phyloP scores from a whole-genome alignment of 2,797 vertebrate species.

The Apogon talboti region DNA sequence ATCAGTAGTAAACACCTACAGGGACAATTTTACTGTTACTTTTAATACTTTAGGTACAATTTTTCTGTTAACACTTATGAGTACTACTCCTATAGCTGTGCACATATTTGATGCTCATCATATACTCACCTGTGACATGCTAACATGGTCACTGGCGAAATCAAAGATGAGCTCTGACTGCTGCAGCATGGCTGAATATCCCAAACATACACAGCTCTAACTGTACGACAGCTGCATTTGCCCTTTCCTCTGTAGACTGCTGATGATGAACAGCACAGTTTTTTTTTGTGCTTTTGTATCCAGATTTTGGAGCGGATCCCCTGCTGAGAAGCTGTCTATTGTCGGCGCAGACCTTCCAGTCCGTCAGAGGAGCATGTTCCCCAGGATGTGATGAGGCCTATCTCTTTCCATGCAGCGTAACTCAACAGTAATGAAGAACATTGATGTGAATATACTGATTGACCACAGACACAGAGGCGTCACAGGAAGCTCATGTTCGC shows the following conservation, averaged over 20 bases:
- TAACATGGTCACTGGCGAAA: constrained; percentile 93
- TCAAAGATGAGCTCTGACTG: constrained; percentile 95
- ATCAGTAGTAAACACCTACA: too few relatives aligned
- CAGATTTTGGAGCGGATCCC: constrained; percentile 3
- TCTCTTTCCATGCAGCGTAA: constrained; percentile 31
- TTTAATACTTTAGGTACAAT: too few relatives aligned
- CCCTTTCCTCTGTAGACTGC: constrained; percentile 14
- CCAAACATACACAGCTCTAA: constrained; percentile 69
- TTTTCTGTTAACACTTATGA: too few relatives aligned
- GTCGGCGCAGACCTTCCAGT: constrained; percentile 16
- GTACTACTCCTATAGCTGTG: too few relatives aligned
- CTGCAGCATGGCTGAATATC: constrained; percentile 90
- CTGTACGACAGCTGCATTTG: constrained; percentile 54
- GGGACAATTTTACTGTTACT: too few relatives aligned
- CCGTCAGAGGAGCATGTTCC: not conserved
- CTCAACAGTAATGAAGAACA: constrained; percentile 35
- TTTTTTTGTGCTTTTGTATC: constrained; percentile 19
- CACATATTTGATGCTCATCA: too few relatives aligned
- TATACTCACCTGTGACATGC: constrained; percentile 89
- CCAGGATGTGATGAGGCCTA: constrained; percentile 7
- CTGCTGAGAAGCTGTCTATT: constrained; percentile 15
- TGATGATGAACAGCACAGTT: constrained; percentile 1
- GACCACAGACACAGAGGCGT: constrained; percentile 71
- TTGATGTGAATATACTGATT: constrained; percentile 57
- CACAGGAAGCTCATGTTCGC: constrained; percentile 76